A percentile compares a stretch with the other conserved stretches of the same genome.
Evolutionary conservation across 2,113 vertebrate genomes (phyloP).

Genomic region (Pluvianellus socialis): DNA sequence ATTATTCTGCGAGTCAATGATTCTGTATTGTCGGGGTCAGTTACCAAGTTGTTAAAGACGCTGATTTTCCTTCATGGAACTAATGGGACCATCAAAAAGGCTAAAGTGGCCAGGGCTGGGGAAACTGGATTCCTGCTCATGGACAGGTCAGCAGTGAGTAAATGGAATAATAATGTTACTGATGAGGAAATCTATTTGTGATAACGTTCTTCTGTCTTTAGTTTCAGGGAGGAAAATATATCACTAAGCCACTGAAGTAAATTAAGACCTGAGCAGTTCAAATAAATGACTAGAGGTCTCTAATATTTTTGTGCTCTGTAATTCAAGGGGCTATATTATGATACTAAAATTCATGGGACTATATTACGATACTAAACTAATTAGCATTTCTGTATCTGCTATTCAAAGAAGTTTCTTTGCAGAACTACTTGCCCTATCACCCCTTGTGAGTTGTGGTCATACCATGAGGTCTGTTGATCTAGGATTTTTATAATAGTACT

Average conservation of each 20-base stretch:
- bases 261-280: neutral
- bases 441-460: neutral
- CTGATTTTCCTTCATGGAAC: neutral
- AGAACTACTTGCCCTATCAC: neutral
- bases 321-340: neutral
- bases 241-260: neutral
- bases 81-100: neutral
- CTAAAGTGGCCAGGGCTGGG: neutral
- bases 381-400: neutral
- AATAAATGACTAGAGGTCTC: neutral
- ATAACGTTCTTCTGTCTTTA: neutral
- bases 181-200: neutral
- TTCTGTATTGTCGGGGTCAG: neutral
- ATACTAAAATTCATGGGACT: neutral
- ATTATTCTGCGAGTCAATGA: neutral
- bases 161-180: neutral
- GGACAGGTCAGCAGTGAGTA: neutral
- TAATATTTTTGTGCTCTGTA: neutral
- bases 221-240: neutral
- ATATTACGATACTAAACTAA: neutral
- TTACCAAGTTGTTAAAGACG: neutral
- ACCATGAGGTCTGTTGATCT: neutral
- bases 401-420: neutral
- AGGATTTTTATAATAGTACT: neutral
- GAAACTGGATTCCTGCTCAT: neutral